phyloP scores from a whole-genome alignment of 64 coral and sea anemone species.

The Catalaphyllia jardinei region DNA sequence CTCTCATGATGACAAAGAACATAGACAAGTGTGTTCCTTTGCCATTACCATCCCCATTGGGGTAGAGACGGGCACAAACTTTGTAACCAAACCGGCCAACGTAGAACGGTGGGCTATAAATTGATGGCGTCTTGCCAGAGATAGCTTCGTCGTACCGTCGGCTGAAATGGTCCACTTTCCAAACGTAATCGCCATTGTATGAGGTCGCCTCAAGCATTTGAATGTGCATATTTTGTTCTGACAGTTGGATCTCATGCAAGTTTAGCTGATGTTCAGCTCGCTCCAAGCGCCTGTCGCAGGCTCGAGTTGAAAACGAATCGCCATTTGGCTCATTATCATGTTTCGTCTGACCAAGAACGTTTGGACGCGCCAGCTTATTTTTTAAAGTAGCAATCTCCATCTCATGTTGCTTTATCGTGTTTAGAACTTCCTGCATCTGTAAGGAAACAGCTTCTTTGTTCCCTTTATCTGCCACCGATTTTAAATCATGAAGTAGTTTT shows the following conservation, averaged over 20 bases:
- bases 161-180: constrained; percentile 57
- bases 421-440: not conserved
- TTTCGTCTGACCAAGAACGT: no score
- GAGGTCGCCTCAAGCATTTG: constrained; percentile 44
- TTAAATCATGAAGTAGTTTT: not conserved
- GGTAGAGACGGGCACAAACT: constrained; percentile 53
- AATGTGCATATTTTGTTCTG: constrained; percentile 42
- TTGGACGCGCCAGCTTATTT: not conserved
- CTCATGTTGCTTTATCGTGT: not conserved
- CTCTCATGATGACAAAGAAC: constrained; percentile 62
- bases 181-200: constrained; percentile 48
- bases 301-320: not conserved
- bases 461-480: not conserved
- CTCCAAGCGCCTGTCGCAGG: constrained; percentile 14
- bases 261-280: constrained; percentile 44
- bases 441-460: not conserved
- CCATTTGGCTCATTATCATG: no score
- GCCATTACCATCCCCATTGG: constrained; percentile 60
- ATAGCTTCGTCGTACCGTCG: constrained; percentile 45
- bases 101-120: constrained; percentile 63
- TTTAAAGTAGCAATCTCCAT: not conserved
- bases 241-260: constrained; percentile 50
- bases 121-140: constrained; percentile 30
- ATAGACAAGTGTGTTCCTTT: constrained; percentile 58
- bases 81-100: constrained; percentile 65